Evolutionary conservation across 2,888 invertebrate genomes (phyloP), one percentile per base, ranked within the genome.

Genomic region (Melanotus villosus): DNA sequence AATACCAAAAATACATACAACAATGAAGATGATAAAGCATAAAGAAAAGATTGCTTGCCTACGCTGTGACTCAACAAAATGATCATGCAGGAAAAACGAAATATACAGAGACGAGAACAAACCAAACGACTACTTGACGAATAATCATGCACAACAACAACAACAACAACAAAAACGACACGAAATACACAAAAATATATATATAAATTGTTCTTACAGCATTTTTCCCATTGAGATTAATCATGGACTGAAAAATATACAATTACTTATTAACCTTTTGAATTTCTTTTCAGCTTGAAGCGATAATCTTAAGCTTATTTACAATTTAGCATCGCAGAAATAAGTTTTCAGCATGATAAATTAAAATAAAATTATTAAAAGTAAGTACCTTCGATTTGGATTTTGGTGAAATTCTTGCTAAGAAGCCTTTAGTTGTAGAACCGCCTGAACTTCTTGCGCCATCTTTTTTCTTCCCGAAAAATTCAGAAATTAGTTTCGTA

Each of bases 401-500:
- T 81, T 89, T 90, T 14, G 89, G 87, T 19, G 90, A 88, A 62
- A 90, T 86, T 76, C 88, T 88, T 64, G 89, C 88, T 72, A 89
- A 87, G 74, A 86, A 85, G 57, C 86, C 86, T 75, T 86, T 86
- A n/a, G 75, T 70, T 58, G 77, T 71, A 19, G 80, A 80, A n/a
- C 79, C 77, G 45, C 78, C 79, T 66, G 76, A 79, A 34, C 81
- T 81, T 60, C 75, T 84, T 45, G 84, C 86, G 79, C 87, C 86
- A 80, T 89, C 90, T 79, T 90, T 89, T 77, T 92, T 91, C 82
- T 93, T 92, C 78, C 91, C 89, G 81, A 96, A 93, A 83, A 95
- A 93, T 82, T 91, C 94, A 14, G 94, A 92, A 71, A 96, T 91
- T 58, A 94, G 91, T 85, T 93, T 94, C 79, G 95, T 94, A 59